Conservation (phyloP, 37 sponge, comb jelly and placozoan genomes). For the Spongilla lacustris region DNA sequence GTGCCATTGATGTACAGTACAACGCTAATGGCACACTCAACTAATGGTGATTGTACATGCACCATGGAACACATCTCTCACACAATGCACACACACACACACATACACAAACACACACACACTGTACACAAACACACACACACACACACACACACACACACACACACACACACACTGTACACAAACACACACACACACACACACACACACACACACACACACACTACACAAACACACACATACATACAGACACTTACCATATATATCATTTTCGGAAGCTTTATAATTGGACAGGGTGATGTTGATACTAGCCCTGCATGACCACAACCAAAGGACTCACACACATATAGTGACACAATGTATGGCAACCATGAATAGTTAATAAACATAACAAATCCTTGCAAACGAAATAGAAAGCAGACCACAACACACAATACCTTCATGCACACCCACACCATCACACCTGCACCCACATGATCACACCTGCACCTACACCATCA, state of each 20-base stretch:
- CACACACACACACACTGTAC: conserved; percentile 31
- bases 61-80: conserved; percentile 10
- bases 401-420: too few relatives aligned
- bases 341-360: too few relatives aligned
- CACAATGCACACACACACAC: conserved; percentile 12
- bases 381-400: too few relatives aligned
- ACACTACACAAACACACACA: conserved; percentile 11
- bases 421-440: too few relatives aligned
- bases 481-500: too few relatives aligned
- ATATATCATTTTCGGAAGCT: not conserved
- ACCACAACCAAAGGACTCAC: not conserved
- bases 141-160: conserved; percentile 14
- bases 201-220: conserved; percentile 18
- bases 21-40: too few relatives aligned
- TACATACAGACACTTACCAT: not conserved
- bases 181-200: conserved; percentile 32
- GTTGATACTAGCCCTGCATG: not conserved
- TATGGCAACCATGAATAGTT: too few relatives aligned
- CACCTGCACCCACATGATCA: too few relatives aligned
- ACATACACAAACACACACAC: conserved; percentile 28
- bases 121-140: too few relatives aligned
- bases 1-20: too few relatives aligned
- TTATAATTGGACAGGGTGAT: not conserved
- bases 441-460: too few relatives aligned
- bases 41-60: too few relatives aligned